These are phyloP conservation scores for Cinclus cinclus DNA, from an alignment of 2,113 vertebrate species.

Conservation along the genomic window DNA sequence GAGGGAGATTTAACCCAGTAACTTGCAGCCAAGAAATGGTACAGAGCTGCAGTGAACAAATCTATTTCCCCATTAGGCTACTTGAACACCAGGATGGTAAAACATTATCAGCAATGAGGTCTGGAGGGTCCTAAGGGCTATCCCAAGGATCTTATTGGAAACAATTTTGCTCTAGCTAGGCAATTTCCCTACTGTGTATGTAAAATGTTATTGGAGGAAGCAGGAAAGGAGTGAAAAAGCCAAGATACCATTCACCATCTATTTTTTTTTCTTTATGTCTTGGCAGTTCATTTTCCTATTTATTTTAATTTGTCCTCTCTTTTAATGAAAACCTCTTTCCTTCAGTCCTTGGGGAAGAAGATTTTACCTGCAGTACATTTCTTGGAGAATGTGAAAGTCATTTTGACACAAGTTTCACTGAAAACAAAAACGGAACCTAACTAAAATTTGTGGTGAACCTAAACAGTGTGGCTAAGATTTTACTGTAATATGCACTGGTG, in stretches of 20 bases:
- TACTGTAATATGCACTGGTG: background rate
- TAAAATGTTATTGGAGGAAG: background rate
- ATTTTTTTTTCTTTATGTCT: background rate
- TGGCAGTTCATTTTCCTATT: background rate
- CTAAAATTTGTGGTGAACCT: background rate
- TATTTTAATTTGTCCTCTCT: background rate
- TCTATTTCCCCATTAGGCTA: background rate
- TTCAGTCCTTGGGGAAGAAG: background rate
- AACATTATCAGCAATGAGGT: background rate
- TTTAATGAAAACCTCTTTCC: background rate
- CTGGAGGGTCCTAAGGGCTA: background rate
- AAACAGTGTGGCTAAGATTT: background rate
- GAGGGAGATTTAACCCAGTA: background rate
- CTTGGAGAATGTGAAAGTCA: background rate
- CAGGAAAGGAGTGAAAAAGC: background rate
- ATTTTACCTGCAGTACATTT: background rate
- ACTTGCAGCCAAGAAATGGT: background rate
- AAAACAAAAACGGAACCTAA: background rate
- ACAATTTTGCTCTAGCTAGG: background rate
- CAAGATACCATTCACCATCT: background rate
- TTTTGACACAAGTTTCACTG: background rate
- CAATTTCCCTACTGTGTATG: rapidly evolving
- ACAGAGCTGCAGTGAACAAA: background rate
- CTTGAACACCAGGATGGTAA: background rate
- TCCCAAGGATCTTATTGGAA: background rate